These are phyloP conservation scores for Halictus quadricinctus DNA, from an alignment of 2,888 invertebrate genomes.

Conservation along the genomic window DNA sequence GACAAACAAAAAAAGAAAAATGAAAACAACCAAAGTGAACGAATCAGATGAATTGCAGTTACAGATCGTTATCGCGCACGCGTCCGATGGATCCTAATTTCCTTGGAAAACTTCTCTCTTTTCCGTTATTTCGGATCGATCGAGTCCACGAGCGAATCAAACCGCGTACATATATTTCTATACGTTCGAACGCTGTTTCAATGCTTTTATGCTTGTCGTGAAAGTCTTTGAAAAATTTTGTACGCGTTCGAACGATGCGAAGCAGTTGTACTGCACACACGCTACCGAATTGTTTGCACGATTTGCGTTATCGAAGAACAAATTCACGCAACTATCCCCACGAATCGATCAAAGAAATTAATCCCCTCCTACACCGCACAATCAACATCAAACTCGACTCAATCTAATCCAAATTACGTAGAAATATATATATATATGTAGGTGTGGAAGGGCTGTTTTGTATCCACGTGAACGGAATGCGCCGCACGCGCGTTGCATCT, in stretches of 20 bases:
- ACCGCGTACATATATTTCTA: not conserved
- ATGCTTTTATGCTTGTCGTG: conserved; percentile 26
- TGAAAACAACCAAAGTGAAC: conserved; percentile 12
- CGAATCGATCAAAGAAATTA: conserved; percentile 53
- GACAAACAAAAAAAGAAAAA: not conserved
- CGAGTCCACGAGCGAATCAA: conserved; percentile 19
- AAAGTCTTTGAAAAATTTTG: conserved; percentile 31
- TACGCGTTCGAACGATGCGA: conserved; percentile 71
- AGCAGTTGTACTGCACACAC: conserved; percentile 68
- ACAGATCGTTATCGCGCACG: conserved; percentile 7
- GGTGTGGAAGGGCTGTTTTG: conserved; percentile 48
- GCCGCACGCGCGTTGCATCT: conserved; percentile 15
- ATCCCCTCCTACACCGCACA: conserved; percentile 54
- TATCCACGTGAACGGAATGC: conserved; percentile 61
- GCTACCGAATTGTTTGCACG: conserved; percentile 69
- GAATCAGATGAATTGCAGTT: conserved; percentile 14
- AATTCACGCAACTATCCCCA: conserved; percentile 74
- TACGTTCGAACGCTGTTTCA: conserved; percentile 19
- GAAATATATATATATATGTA: conserved; percentile 13
- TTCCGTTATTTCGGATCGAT: not conserved
- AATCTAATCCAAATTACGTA: conserved; percentile 43
- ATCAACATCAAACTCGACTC: conserved; percentile 46
- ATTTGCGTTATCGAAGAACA: conserved; percentile 64
- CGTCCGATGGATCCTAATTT: conserved; percentile 20
- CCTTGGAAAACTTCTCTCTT: not conserved